These are phyloP conservation scores for Eristalis tenax DNA, from an alignment of 2,888 invertebrate genomes.

Conservation along the genomic window DNA sequence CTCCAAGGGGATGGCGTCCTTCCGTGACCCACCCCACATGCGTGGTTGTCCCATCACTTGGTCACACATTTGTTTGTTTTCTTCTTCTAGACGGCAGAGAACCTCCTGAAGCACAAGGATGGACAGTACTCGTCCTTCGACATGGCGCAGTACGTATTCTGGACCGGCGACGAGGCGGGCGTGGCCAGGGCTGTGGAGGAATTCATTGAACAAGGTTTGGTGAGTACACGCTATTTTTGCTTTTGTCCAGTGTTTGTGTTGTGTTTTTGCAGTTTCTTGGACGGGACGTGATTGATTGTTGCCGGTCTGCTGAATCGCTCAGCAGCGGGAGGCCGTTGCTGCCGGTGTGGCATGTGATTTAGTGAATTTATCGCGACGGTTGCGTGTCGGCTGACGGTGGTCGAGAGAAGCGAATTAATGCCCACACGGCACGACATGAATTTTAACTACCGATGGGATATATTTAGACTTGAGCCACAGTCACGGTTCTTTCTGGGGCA, in stretches of 20 bases:
- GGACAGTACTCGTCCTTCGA: slow-evolving; percentile 89
- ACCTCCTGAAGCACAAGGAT: slow-evolving; percentile 82
- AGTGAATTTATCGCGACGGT: slow-evolving; percentile 3
- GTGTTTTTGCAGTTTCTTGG: not conserved
- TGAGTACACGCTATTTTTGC: slow-evolving; percentile 79
- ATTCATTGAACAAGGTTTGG: slow-evolving; percentile 89
- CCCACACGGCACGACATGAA: slow-evolving; percentile 26
- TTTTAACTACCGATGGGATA: not conserved
- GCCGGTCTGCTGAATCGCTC: slow-evolving; percentile 5
- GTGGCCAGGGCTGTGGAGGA: slow-evolving; percentile 90
- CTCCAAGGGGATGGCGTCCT: not conserved
- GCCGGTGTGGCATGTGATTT: slow-evolving; percentile 10
- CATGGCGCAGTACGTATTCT: slow-evolving; percentile 91
- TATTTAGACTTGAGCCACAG: not conserved
- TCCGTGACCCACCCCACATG: not conserved
- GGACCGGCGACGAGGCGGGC: slow-evolving; percentile 91
- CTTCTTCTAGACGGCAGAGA: slow-evolving; percentile 81
- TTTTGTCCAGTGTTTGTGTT: not conserved
- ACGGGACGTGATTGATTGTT: slow-evolving; percentile 48
- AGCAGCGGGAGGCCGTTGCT: no score
- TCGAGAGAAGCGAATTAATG: not conserved
- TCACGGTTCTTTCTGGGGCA: not conserved
- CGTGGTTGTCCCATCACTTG: not conserved
- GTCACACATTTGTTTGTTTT: not conserved
- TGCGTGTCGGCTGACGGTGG: slow-evolving; percentile 30